phyloP scores from a whole-genome alignment of 2,888 invertebrate genomes.

The Drosophila pullipes region DNA sequence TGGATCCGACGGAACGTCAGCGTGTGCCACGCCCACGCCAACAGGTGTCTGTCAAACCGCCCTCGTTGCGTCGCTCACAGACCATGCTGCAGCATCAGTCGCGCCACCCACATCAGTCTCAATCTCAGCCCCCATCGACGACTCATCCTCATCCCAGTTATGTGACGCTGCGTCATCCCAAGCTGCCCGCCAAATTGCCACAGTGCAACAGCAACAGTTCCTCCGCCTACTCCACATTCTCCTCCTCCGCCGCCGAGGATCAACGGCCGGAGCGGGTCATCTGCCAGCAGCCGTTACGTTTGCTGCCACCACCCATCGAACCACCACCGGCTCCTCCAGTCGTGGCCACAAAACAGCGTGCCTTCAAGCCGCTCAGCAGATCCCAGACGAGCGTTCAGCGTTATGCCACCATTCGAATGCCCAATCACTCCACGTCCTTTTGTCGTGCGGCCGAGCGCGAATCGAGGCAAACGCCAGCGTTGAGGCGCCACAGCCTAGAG shows the following conservation, averaged over 20 bases:
- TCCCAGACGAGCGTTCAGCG: constrained; percentile 66
- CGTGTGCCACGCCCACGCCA: constrained; percentile 82
- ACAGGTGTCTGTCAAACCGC: constrained; percentile 80
- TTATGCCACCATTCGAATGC: constrained; percentile 69
- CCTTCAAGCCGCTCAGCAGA: constrained; percentile 53
- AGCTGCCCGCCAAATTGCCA: constrained; percentile 40
- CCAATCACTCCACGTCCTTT: constrained; percentile 80
- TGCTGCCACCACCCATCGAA: constrained; percentile 71
- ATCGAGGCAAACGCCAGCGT: constrained; percentile 4
- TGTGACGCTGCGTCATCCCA: constrained; percentile 54
- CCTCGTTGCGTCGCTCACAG: constrained; percentile 83
- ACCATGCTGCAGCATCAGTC: constrained; percentile 74
- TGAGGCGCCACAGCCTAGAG: constrained; percentile 48
- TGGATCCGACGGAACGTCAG: constrained; percentile 78
- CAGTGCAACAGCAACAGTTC: constrained; percentile 40
- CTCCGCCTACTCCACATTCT: constrained; percentile 70
- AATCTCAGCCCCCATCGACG: neutral
- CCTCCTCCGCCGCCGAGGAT: constrained; percentile 48
- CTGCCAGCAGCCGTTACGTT: constrained; percentile 75
- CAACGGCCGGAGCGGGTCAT: constrained; percentile 65
- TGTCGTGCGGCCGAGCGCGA: constrained; percentile 36
- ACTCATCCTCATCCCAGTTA: constrained; percentile 52
- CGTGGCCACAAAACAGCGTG: constrained; percentile 27
- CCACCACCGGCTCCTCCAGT: constrained; percentile 66
- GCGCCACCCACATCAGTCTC: constrained; percentile 2